Evolutionary conservation across 1,140 invertebrate species (phyloP), one percentile per base, ranked within the genome.

Genomic region (Anoplolepis gracilipes): DNA sequence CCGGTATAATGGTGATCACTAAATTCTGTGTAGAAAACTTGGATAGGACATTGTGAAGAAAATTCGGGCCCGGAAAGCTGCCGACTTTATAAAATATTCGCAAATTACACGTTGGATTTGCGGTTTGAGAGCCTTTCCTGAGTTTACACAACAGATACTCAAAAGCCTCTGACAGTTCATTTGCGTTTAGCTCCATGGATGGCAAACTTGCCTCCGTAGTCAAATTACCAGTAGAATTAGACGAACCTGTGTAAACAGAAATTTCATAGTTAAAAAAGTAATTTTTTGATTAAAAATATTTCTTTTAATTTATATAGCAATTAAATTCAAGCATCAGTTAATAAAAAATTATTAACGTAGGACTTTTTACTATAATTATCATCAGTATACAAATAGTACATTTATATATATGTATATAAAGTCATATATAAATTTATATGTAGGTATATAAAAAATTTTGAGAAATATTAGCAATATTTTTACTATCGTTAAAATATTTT

Each of bases 71-170:
- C 85, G 95, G 96, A 61, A 95, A 95, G 89, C 95, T 95, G 82
- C 95, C 95, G 46, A 97, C 96, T 94, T 97, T 96, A 91, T 97
- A 98, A 93, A 97, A 98, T 86, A 98, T 96, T 90, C 97, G 96
- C 78, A 98, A 93, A 91, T 96, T 96, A 90, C 97, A 97, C 1
- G 97, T 96, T 16, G 96, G 96, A 77, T 95, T 94, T 84, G 95
- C 91, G n/a, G 94, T 92, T 70, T 96, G 95, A 86, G 96, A 97
- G 70, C 96, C 96, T 92, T 96, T 96, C 59, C 97, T 96, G 53
- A 98, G 94, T 91, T 98, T 98, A 78, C 96, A 96, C 36, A 98
- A 94, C 76, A 96, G 95, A 92, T 98, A 98, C 28, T 96, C 96
- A 10, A 98, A 94, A 57, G 97, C 96, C 79, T 97, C 96, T n/a